These are phyloP conservation scores for Chionodraco myersi DNA, from an alignment of 2,113 vertebrate genomes.

Conservation along the genomic window DNA sequence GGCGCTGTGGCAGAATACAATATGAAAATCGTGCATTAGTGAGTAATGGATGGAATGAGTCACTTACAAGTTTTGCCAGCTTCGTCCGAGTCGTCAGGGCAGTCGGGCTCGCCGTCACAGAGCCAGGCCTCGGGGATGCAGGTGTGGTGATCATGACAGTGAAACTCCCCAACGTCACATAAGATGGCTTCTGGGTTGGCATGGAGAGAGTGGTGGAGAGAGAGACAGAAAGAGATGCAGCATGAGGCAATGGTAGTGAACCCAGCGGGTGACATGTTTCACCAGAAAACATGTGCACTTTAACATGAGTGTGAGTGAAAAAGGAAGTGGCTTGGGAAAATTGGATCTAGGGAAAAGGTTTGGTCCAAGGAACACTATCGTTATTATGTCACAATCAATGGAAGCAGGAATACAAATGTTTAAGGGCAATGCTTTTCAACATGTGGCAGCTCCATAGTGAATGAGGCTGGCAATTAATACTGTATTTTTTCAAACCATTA, in stretches of 20 bases:
- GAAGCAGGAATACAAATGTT: background rate
- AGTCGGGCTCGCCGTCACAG: slow-evolving; percentile 95
- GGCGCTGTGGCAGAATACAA: background rate
- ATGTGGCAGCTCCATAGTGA: background rate
- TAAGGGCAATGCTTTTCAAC: background rate
- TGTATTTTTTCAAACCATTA: no score
- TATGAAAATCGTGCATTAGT: slow-evolving; percentile 15
- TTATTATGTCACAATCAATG: background rate
- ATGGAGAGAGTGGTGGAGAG: slow-evolving; percentile 47
- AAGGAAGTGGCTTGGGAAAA: background rate
- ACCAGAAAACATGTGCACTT: slow-evolving; percentile 31
- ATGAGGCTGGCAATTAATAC: slow-evolving; percentile 7
- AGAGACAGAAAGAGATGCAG: slow-evolving; percentile 59
- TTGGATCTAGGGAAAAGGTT: slow-evolving; percentile 4
- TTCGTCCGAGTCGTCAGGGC: slow-evolving; percentile 93
- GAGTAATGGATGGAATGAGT: slow-evolving; percentile 65
- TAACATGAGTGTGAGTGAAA: slow-evolving; percentile 11
- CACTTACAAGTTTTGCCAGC: slow-evolving; percentile 90
- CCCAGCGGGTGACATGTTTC: slow-evolving; percentile 43
- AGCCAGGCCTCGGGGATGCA: slow-evolving; percentile 93
- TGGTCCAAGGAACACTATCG: background rate
- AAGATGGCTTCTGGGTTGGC: slow-evolving; percentile 85
- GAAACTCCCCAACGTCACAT: slow-evolving; percentile 93
- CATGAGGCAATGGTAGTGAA: slow-evolving; percentile 70
- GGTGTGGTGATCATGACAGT: slow-evolving; percentile 87